phyloP scores from a whole-genome alignment of 2,888 invertebrate species.

The Pammene fasciana region DNA sequence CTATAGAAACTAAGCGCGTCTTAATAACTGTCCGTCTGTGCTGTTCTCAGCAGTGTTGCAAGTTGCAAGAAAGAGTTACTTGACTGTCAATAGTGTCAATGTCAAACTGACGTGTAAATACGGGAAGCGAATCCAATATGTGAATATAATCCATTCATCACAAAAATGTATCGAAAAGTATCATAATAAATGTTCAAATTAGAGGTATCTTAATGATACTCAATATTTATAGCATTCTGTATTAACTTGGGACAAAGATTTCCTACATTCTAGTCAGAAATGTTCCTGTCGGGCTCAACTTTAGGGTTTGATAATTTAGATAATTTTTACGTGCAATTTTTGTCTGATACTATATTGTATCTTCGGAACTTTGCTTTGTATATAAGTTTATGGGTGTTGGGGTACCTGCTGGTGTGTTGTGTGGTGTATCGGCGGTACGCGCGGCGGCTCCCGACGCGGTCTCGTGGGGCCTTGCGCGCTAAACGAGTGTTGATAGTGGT shows the following conservation, averaged over 20 bases:
- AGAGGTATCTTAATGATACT: slow-evolving; percentile 12
- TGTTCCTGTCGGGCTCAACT: slow-evolving; percentile 62
- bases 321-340: slow-evolving; percentile 67
- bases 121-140: background rate
- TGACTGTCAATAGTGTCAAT: background rate
- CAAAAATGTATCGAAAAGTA: slow-evolving; percentile 26
- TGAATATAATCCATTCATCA: slow-evolving; percentile 3
- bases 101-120: slow-evolving; percentile 22
- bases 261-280: slow-evolving; percentile 66
- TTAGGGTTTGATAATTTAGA: slow-evolving; percentile 64
- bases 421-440: slow-evolving; percentile 80
- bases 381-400: slow-evolving; percentile 82
- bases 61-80: background rate
- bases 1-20: too few species aligned
- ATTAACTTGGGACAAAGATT: slow-evolving; percentile 44
- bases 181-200: slow-evolving; percentile 14
- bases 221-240: slow-evolving; percentile 21
- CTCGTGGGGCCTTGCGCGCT: slow-evolving; percentile 77
- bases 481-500: slow-evolving; percentile 90
- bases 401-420: slow-evolving; percentile 76
- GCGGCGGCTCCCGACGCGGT: slow-evolving; percentile 76
- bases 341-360: slow-evolving; percentile 69
- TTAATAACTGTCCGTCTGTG: background rate
- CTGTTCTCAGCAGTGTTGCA: background rate
- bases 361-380: slow-evolving; percentile 73